Percentiles rank a stretch among this genome's conserved stretches.
Conservation (phyloP, 1,140 invertebrate species). For the Platorchestia sp. region DNA sequence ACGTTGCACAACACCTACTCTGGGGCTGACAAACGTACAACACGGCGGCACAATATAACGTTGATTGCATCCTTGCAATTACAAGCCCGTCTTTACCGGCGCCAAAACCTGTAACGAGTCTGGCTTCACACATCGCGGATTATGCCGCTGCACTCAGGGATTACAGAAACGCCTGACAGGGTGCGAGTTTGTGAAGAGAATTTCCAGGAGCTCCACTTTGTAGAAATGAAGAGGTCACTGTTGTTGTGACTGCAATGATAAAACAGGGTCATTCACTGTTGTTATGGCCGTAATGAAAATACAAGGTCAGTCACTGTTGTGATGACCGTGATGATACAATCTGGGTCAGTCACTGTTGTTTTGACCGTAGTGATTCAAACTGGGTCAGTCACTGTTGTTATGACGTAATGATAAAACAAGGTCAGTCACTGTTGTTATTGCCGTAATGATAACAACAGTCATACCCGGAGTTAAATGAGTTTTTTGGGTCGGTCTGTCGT, state of each 20-base stretch:
- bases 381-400: no score
- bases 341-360: no score
- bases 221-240: not conserved
- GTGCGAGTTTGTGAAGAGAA: not conserved
- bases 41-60: not conserved
- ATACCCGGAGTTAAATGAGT: not conserved
- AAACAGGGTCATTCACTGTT: no score
- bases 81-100: not conserved
- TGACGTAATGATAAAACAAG: no score
- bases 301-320: no score
- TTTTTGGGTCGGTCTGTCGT: not conserved
- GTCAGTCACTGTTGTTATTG: no score
- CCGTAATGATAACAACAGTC: no score
- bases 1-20: not conserved
- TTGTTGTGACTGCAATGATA: no score
- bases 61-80: conserved; percentile 37
- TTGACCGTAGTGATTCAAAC: no score
- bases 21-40: not conserved
- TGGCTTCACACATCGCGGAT: not conserved
- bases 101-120: conserved; percentile 5
- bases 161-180: not conserved
- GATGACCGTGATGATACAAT: no score
- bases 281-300: no score
- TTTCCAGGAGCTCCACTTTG: not conserved
- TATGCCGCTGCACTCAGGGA: not conserved